Evolutionary conservation across 53 echinoderm and acorn worm genomes (phyloP).

Genomic region (Astropecten irregularis): DNA sequence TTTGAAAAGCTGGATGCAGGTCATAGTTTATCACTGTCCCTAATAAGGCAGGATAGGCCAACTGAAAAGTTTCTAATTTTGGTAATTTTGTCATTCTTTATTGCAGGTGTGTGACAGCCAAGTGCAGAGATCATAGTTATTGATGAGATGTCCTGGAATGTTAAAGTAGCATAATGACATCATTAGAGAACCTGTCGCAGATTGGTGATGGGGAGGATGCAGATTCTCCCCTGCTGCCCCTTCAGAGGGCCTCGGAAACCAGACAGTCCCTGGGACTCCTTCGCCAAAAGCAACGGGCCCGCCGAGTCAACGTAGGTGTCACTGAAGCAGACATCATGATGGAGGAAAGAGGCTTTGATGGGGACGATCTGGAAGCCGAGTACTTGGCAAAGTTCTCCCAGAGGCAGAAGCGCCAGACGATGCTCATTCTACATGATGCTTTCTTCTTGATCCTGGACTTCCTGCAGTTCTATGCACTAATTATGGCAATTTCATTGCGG

Average conservation of each 20-base stretch:
- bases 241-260: constrained; percentile 35
- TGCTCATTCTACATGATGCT: constrained; percentile 81
- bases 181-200: constrained; percentile 5
- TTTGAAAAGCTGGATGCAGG: too few relatives aligned
- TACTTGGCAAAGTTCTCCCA: constrained; percentile 68
- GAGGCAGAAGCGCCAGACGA: constrained; percentile 80
- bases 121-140: too few relatives aligned
- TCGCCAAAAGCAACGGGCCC: constrained; percentile 73
- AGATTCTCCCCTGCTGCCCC: constrained; percentile 76
- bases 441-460: constrained; percentile 73
- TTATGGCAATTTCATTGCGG: constrained; percentile 84
- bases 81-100: too few relatives aligned
- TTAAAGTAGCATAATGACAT: neutral
- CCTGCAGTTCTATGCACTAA: constrained; percentile 89
- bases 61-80: too few relatives aligned
- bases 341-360: constrained; percentile 70
- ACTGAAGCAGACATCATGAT: constrained; percentile 79
- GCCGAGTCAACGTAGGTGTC: constrained; percentile 53
- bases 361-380: constrained; percentile 77
- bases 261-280: constrained; percentile 61
- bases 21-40: too few relatives aligned
- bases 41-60: too few relatives aligned
- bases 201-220: constrained; percentile 26
- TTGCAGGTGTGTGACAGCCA: too few relatives aligned
- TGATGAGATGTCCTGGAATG: too few relatives aligned